Conservation (phyloP, 2,888 invertebrate genomes). For the Lasiommata megera region DNA sequence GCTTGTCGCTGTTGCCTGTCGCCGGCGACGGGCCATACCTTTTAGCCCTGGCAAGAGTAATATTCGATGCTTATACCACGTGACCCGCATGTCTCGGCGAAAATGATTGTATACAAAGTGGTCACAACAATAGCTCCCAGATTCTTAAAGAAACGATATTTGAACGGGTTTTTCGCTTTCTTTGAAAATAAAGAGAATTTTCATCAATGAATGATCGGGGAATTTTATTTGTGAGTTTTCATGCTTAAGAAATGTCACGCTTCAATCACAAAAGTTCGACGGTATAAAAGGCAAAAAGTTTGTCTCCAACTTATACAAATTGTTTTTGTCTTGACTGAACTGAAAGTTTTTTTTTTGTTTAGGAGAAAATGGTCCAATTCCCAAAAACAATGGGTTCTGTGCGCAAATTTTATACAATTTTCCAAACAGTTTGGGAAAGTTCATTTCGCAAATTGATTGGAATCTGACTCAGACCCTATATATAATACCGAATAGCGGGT, state of each 20-base stretch:
- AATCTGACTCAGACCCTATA: no score
- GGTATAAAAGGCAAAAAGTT: background rate
- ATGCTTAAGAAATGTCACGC: conserved; percentile 1
- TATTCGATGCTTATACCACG: no score
- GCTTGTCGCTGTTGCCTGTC: no score
- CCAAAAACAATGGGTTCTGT: background rate
- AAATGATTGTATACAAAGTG: conserved; percentile 5
- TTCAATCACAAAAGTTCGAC: conserved; percentile 4
- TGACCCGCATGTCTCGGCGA: background rate
- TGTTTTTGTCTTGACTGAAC: conserved; percentile 4
- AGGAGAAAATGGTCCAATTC: background rate
- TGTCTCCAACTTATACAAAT: background rate
- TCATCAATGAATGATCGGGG: background rate
- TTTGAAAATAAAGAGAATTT: background rate
- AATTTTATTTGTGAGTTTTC: conserved; percentile 7
- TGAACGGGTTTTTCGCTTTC: conserved; percentile 10
- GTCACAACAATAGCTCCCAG: background rate
- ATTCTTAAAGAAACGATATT: conserved; percentile 4
- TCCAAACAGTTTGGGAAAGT: background rate
- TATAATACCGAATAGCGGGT: no score
- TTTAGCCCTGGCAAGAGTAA: no score
- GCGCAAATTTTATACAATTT: background rate
- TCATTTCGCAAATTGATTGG: background rate
- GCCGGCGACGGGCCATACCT: no score
- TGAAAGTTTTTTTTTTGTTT: background rate